A percentile compares a stretch with the other conserved stretches of the same genome.
These are phyloP conservation scores for Hirtodrosophila histrioides DNA, from an alignment of 2,888 invertebrate genomes.

Conservation along the genomic window DNA sequence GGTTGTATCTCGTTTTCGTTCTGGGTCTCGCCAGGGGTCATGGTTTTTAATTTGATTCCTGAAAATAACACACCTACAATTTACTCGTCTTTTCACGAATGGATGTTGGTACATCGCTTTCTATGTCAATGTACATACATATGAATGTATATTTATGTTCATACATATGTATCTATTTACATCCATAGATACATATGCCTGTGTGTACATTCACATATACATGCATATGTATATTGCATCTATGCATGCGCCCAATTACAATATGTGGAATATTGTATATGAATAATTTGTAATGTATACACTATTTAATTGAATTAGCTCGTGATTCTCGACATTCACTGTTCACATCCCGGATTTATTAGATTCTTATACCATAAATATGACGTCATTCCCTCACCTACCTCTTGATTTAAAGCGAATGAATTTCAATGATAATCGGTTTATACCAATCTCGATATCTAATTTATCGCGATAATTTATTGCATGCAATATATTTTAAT, in stretches of 20 bases:
- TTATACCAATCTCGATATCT: conserved; percentile 1
- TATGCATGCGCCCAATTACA: neutral
- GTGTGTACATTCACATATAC: neutral
- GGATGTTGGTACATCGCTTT: neutral
- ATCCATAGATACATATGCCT: neutral
- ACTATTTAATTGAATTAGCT: neutral
- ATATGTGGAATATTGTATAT: neutral
- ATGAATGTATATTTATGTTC: neutral
- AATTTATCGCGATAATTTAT: neutral
- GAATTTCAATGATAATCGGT: conserved; percentile 14
- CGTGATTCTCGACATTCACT: neutral
- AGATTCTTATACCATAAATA: conserved; percentile 13
- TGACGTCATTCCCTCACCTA: conserved; percentile 48
- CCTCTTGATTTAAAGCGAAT: conserved; percentile 32
- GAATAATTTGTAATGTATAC: neutral
- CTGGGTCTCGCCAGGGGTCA: conserved; percentile 76
- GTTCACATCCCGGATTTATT: neutral
- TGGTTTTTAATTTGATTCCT: conserved; percentile 32
- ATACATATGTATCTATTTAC: conserved; percentile 7
- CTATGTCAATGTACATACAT: neutral
- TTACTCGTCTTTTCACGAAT: neutral
- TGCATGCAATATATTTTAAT: neutral
- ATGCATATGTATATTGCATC: neutral
- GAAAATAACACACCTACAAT: conserved; percentile 3
- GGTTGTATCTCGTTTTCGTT: conserved; percentile 63